phyloP scores from a whole-genome alignment of 2,113 vertebrate genomes.

The Mesitornis unicolor region DNA sequence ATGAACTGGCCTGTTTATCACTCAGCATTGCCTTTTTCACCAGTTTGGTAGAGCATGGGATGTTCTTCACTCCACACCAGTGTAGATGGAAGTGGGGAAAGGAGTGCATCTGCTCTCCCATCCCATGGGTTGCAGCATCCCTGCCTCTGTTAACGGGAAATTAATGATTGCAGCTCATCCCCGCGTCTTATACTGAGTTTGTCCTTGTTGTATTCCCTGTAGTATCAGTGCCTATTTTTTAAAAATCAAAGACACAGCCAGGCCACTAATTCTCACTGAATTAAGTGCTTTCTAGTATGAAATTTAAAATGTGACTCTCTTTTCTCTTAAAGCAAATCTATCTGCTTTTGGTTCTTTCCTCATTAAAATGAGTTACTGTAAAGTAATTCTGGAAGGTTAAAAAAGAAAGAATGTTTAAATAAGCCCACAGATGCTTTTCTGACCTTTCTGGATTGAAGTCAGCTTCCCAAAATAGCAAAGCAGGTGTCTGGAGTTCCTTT shows the following conservation, averaged over 20 bases:
- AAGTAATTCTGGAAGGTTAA: not conserved
- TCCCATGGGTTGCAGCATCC: not conserved
- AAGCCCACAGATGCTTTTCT: not conserved
- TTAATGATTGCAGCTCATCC: not conserved
- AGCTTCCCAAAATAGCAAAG: not conserved
- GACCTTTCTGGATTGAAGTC: not conserved
- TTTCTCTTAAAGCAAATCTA: not conserved
- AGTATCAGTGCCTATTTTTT: not conserved
- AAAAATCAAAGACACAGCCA: not conserved
- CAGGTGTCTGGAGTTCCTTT: not conserved
- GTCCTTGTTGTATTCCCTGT: not conserved
- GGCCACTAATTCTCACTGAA: not conserved
- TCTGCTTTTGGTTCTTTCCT: not conserved
- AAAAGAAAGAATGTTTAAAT: not conserved
- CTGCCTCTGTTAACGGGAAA: accelerated
- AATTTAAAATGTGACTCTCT: not conserved
- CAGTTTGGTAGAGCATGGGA: not conserved
- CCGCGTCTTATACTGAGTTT: not conserved
- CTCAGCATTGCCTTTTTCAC: not conserved
- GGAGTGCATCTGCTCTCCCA: not conserved
- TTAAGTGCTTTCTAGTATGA: not conserved
- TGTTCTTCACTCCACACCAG: not conserved
- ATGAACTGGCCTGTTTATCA: accelerated
- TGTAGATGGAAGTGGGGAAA: not conserved
- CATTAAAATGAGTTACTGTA: not conserved